Evolutionary conservation across 2,113 vertebrate genomes (phyloP), one percentile per base, ranked within the genome.

Genomic region (Sorex fumeus): DNA sequence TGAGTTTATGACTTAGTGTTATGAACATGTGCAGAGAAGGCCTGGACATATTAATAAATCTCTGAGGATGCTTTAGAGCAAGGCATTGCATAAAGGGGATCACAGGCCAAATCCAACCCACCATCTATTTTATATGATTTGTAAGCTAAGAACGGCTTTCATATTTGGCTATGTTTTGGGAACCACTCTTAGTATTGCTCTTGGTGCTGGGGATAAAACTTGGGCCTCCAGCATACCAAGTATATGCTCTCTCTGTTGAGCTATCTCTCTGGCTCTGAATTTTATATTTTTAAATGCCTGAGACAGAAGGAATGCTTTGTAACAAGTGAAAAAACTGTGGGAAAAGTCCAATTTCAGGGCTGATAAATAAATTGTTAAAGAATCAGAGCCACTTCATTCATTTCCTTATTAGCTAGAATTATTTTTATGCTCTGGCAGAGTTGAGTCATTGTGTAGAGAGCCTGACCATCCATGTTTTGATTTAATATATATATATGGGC

Each of bases 221-320:
- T 10, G 47, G 21, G 57, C 18, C 18, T 60, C 57, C 57, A 6
- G 57, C 6, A 60, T 60, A 16, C 57, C 5, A 60, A 23, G 57
- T 60, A 60, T 23, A 21, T 60, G 57, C 18, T 60, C 21, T 19
- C 2, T 57, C 19, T 19, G 53, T 57, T 57, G 13, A 57, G 53
- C 16, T 57, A 18, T 60, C 19, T 60, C 19, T 60, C 57, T 60
- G 18, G 57, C 57, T 6, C 57, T 23, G 21, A 60, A 19, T 60
- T 79, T 79, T 80, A 72, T 28, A 77, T 25, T 53, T 91, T 71
- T 90, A 45, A 92, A 32, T 85, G 19, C 21, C 12, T 80, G 1
- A 19, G 21, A 66, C 57, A 57, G 23, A 70, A 57, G 40, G 77
- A 86, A 47, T 69, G 84, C 60, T 86, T 82, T 21, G 30, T 36